Evolutionary conservation across 2,113 vertebrate genomes (phyloP).

Genomic region (Cathartes aura): DNA sequence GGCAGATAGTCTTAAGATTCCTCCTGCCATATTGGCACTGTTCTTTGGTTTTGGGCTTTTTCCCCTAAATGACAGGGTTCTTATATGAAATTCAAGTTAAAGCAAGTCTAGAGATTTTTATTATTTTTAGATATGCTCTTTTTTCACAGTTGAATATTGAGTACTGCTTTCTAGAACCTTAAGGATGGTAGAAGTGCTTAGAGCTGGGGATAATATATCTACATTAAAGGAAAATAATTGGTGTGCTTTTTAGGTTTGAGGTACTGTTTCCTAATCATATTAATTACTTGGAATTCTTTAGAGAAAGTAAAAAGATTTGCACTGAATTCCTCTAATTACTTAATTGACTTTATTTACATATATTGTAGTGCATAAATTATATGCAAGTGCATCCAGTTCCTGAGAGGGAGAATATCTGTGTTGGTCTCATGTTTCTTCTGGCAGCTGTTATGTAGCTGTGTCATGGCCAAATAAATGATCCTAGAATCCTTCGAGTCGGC

Average conservation of each 20-base stretch:
- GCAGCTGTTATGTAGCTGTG: background rate
- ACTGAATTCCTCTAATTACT: constrained; percentile 20
- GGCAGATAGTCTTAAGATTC: background rate
- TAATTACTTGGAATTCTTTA: constrained; percentile 32
- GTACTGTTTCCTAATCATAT: constrained; percentile 25
- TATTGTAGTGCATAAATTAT: background rate
- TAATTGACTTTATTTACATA: constrained; percentile 58
- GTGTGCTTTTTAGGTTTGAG: constrained; percentile 24
- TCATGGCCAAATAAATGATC: background rate
- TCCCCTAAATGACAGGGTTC: background rate
- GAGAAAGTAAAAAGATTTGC: constrained; percentile 32
- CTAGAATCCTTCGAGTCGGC: background rate
- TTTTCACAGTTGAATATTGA: background rate
- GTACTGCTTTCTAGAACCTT: background rate
- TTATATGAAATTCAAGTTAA: background rate
- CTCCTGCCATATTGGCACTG: background rate
- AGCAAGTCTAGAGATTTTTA: background rate
- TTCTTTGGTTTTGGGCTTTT: background rate
- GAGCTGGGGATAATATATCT: background rate
- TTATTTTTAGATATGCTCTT: background rate
- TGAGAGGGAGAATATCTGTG: background rate
- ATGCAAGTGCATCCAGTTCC: background rate
- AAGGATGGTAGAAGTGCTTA: background rate
- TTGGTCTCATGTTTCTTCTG: background rate
- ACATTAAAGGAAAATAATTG: background rate